A percentile compares a stretch with the other conserved stretches of the same genome.
Conservation (phyloP, 2,888 invertebrate genomes). For the Blomia tropicalis region DNA sequence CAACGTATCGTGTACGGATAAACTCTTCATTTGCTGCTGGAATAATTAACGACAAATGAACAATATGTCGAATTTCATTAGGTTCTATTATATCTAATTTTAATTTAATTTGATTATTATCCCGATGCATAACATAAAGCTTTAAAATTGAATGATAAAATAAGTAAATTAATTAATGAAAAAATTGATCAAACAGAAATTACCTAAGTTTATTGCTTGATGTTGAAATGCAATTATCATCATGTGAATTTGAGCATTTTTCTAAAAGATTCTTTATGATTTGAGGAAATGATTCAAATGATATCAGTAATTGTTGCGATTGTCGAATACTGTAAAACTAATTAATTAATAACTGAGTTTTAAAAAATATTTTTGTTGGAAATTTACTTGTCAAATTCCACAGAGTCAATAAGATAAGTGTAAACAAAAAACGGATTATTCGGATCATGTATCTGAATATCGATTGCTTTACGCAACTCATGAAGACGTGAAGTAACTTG, state of each 20-base stretch:
- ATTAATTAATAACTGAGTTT: background rate
- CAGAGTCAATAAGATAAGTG: background rate
- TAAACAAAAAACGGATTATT: constrained; percentile 20
- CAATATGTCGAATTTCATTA: constrained; percentile 7
- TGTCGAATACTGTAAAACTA: constrained; percentile 7
- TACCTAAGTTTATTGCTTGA: background rate
- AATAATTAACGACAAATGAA: constrained; percentile 16
- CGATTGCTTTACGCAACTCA: constrained; percentile 2
- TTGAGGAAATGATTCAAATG: constrained; percentile 17
- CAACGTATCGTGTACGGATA: background rate
- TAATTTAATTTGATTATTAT: background rate
- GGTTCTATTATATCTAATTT: constrained; percentile 17
- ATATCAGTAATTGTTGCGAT: constrained; percentile 11
- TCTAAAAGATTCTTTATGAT: constrained; percentile 17
- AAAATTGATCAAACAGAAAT: background rate
- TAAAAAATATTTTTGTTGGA: background rate
- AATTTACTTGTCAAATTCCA: constrained; percentile 16
- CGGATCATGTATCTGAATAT: constrained; percentile 7
- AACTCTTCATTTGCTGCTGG: constrained; percentile 19
- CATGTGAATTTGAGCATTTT: background rate
- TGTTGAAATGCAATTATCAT: background rate
- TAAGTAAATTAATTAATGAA: background rate
- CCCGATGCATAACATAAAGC: constrained; percentile 14
- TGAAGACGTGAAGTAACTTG: constrained; percentile 3
- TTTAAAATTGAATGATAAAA: background rate